phyloP scores from a whole-genome alignment of 92 coral and sea anemone genomes.

The Palythoa heliodiscus region DNA sequence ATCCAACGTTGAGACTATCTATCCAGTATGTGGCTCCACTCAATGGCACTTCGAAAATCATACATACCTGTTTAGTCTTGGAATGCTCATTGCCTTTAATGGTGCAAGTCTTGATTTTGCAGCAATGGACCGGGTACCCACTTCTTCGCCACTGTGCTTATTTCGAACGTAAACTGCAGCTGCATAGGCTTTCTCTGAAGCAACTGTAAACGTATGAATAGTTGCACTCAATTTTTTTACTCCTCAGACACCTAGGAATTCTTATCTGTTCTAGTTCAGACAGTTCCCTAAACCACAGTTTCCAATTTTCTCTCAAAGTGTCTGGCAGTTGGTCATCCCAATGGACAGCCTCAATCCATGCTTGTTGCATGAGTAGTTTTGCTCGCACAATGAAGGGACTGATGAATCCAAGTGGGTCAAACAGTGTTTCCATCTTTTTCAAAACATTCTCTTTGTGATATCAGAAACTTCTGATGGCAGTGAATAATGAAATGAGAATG shows the following conservation, averaged over 20 bases:
- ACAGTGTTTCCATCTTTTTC: conserved; percentile 45
- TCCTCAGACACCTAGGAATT: conserved; percentile 18
- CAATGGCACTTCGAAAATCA: background rate
- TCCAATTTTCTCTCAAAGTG: conserved; percentile 39
- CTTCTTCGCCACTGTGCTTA: conserved; percentile 31
- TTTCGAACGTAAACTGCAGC: conserved; percentile 53
- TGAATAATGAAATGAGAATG: conserved; percentile 42
- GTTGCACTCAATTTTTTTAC: background rate
- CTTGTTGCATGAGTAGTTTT: conserved; percentile 53
- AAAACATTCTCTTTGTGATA: conserved; percentile 49
- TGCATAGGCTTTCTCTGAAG: conserved; percentile 52
- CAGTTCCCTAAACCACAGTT: conserved; percentile 49
- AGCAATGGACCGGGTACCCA: conserved; percentile 42
- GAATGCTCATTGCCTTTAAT: conserved; percentile 50
- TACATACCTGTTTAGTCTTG: background rate
- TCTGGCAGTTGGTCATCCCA: conserved; percentile 51
- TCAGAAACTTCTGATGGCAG: conserved; percentile 42
- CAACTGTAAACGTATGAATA: conserved; percentile 54
- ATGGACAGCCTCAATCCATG: conserved; percentile 47
- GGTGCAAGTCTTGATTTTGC: conserved; percentile 48
- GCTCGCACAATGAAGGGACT: conserved; percentile 39
- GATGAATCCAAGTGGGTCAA: conserved; percentile 54
- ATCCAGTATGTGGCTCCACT: background rate
- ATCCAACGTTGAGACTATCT: too few relatives aligned
- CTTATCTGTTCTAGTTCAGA: conserved; percentile 30